phyloP scores from a whole-genome alignment of 2,888 invertebrate genomes.

The Tromatobia lineatoria region DNA sequence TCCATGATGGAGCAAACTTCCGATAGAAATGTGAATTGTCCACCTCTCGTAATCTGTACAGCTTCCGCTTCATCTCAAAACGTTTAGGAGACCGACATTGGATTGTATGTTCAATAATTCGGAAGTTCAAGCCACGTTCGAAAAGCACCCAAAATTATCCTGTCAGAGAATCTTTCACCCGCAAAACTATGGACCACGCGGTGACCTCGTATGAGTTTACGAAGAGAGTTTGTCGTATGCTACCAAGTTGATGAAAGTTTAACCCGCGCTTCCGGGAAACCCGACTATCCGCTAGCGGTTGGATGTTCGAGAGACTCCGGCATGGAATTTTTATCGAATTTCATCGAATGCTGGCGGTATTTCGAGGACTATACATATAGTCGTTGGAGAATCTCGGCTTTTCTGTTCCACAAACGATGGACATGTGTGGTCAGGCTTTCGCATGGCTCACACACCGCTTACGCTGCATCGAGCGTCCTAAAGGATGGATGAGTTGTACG shows the following conservation, averaged over 20 bases:
- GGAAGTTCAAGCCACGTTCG: neutral
- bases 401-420: neutral
- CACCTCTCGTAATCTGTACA: no score
- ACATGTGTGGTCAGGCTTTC: neutral
- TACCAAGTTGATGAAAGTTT: neutral
- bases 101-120: neutral
- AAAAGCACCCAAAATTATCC: neutral
- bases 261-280: neutral
- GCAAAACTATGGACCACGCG: neutral
- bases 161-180: neutral
- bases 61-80: no score
- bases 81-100: no score
- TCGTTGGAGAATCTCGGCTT: conserved; percentile 12
- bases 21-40: neutral
- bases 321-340: neutral
- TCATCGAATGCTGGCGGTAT: neutral
- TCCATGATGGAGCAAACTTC: neutral
- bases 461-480: conserved; percentile 66
- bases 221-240: neutral
- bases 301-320: neutral
- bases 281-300: neutral
- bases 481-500: conserved; percentile 73
- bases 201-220: neutral
- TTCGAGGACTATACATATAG: neutral
- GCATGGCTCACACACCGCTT: neutral